phyloP scores from a whole-genome alignment of 2,888 invertebrate species.

The Drosophila mayaguana region DNA sequence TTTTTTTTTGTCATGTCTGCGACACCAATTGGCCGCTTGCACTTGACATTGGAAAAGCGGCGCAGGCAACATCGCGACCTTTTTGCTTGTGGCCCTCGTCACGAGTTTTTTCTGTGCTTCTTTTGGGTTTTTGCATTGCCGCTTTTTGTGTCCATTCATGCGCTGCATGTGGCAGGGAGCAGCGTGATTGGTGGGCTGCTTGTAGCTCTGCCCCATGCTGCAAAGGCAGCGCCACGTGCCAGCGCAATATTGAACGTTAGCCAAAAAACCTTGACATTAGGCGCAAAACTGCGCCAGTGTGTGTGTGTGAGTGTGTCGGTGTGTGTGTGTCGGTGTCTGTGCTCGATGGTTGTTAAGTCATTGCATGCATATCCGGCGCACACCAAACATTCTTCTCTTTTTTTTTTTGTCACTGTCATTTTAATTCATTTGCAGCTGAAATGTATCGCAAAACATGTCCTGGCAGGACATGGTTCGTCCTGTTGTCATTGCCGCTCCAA shows the following conservation, averaged over 20 bases:
- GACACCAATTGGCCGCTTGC: constrained; percentile 51
- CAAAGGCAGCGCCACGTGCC: constrained; percentile 54
- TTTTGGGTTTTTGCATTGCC: constrained; percentile 8
- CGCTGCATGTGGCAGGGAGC: constrained; percentile 46
- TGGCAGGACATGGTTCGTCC: constrained; percentile 8
- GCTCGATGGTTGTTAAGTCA: constrained; percentile 6
- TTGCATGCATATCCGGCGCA: constrained; percentile 35
- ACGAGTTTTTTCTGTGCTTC: background rate
- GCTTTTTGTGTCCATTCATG: constrained; percentile 61
- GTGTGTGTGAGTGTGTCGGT: constrained; percentile 8
- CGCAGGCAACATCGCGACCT: constrained; percentile 31
- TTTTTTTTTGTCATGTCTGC: constrained; percentile 17
- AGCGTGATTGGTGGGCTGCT: constrained; percentile 40
- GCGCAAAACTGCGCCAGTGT: constrained; percentile 16
- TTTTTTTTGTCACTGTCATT: constrained; percentile 17
- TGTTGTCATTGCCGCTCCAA: constrained; percentile 49
- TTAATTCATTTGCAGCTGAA: constrained; percentile 26
- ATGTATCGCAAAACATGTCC: constrained; percentile 16
- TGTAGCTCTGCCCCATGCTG: constrained; percentile 14
- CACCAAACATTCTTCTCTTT: constrained; percentile 18
- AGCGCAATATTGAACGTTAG: constrained; percentile 62
- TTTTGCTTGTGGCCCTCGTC: constrained; percentile 13
- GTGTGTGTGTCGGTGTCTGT: constrained; percentile 5
- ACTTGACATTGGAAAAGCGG: constrained; percentile 70
- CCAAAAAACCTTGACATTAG: constrained; percentile 80